Evolutionary conservation across 2,113 vertebrate genomes (phyloP), one percentile per base, ranked within the genome.

Genomic region (Irena cyanogastra): DNA sequence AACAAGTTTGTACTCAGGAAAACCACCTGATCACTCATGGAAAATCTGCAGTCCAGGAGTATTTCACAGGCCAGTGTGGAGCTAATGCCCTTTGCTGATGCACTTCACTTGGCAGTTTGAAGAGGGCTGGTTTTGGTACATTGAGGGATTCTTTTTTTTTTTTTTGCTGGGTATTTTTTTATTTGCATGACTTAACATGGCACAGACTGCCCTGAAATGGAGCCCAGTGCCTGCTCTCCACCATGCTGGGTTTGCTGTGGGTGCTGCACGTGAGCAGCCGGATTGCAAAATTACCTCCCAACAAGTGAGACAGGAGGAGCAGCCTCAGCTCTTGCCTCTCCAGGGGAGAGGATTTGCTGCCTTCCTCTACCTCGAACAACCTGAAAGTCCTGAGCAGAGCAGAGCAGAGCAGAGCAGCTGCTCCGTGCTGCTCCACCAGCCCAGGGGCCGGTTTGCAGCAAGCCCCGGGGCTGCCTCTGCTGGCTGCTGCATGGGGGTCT

Each of bases 21-120:
- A 92, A 64, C 53, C 64, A 66, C 61, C 61, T 61, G 77, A 69
- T 76, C 77, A 30, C 66, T 93, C 81, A 79, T 68, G 93, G 90
- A 96, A 95, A 92, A 78, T 68, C 68, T 63, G 53, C 59, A 66
- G 74, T 76, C 95, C 83, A 89, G 79, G 69, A 86, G 47, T 47
- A 39, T 53, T 52, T 65, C 15, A 30, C 35, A 49, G 87, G 64
- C 70, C 84, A 59, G 33, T 4, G 6, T 33, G 64, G 66, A 74
- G 59, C 52, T 66, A 74, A 60, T 75, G n/a, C 1, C 5, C 52
- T 82, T 54, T 79, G 69, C 57, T 53, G 78, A 37, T 42, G 68
- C 30, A 14, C 49, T 41, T 49, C 6, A 20, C 82, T 80, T 66
- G 90, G 59, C 59, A 49, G 44, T 6, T 13, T 10, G 23, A 14